Evolutionary conservation across 2,888 invertebrate genomes (phyloP), one percentile per base, ranked within the genome.

Genomic region (Oeneis ivallda): DNA sequence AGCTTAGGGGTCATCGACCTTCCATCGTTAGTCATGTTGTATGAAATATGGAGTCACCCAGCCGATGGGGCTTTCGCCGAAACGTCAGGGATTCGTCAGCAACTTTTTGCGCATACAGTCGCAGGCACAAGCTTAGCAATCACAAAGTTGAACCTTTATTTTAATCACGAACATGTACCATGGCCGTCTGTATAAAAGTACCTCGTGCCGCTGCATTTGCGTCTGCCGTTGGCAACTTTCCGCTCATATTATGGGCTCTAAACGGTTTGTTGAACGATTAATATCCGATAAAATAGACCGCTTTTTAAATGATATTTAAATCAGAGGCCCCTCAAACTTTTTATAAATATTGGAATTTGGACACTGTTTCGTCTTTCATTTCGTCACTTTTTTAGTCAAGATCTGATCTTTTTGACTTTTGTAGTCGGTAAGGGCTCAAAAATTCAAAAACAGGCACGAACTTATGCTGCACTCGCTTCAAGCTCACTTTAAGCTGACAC

Each of bases 1-100:
- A 39, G 32, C 11, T 56, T 39, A 45, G 60, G 60, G 34, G 70
- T 64, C 69, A 64, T 50, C 41, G 69, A 67, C 69, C 69, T 41
- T 43, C 6, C 59, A 64, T 70, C 71, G 69, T 72, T 73, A 73
- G 70, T 72, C 71, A 72, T 65, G 64, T 47, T 62, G 62, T 66
- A 69, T 71, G 70, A 71, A 64, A 65, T 71, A 69, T 70, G 72
- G 65, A 62, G 47, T 56, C 59, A 62, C 61, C 52, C 50, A 60
- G 65, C 50, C 43, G 61, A 65, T 62, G 61, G 50, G 45, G 69
- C 70, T 70, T 70, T 72, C 71, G 68, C 62, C 67, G 70, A 66
- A 64, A 43, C 61, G 65, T 60, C 66, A 49, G 60, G 26, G 59
- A 37, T 53, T 37, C 54, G 52, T 62, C 62, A 62, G 53, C 62